Evolutionary conservation across 1,140 invertebrate species (phyloP), one percentile per base, ranked within the genome.

Genomic region (Teleopsis dalmanni): DNA sequence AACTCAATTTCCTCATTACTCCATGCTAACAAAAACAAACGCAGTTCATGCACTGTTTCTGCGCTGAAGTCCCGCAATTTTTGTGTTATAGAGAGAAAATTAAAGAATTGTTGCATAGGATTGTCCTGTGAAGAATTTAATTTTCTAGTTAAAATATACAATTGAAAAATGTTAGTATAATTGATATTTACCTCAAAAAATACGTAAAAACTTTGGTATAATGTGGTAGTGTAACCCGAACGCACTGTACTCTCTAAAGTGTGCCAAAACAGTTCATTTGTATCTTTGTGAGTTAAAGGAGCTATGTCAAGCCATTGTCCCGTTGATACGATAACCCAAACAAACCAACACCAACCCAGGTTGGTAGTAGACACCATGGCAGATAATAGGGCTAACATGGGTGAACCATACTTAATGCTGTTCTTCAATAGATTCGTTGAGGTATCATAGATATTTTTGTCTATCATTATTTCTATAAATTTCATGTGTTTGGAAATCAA

Each of bases 331-430:
- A 56, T 47, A 23, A 82, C 60, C 79, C 79, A 82, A 3, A 76
- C 77, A 11, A 78, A 70, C 72, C 78, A 81, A 59, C 75, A 78
- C 40, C 67, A 70, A 14, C 62, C 57, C 0, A 55, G 33, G 48
- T 61, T 64, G 0, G 31, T 33, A 3, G 13, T n/a, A 42, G 48
- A 53, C 0, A 64, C 19, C 2, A 53, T 56, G 6, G 78, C 76
- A 3, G 80, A 78, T 5, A 82, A 58, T 27, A 82, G 65, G 25
- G 76, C 72, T n/a, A 81, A 56, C 16, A 81, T 58, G 0, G 80
- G 78, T 44, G 58, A 37, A 16, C 57, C 48, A 11, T 62, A 52
- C 7, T 58, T 54, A 8, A 70, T 47, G 34, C 59, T 54, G 19
- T 68, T 72, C 65, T 48, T 68, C 60, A 55, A 61, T 58, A 57